Base-by-base conservation (phyloP, 2,888 invertebrate species). In the Eupsilia transversa region DNA sequence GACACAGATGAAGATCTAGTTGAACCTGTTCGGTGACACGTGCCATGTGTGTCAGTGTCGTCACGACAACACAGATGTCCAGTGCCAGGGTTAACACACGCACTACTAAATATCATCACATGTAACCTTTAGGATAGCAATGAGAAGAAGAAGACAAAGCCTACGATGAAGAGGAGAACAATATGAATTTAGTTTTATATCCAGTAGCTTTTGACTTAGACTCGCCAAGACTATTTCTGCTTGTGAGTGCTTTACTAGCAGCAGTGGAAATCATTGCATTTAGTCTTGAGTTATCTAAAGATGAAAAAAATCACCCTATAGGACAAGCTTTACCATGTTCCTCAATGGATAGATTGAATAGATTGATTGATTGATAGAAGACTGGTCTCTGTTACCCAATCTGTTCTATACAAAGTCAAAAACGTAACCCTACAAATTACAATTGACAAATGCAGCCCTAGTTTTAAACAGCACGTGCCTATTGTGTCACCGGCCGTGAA, bases 21-120 rank as follows among this genome's bases (percentile, higher is more conserved):
- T 81, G 76, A 74, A 85, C 87, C 77, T 79, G 86, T 80, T 84
- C 69, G 17, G 63, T 72, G 74, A 79, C 72, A 75, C 30, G 77
- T 75, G 49, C 54, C 67, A 89, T 85, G 84, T 90, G 74, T 89
- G 90, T 90, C 90, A 90, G 86, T 90, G 90, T 85, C 88, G 86
- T 85, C 87, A 88, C 77, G 80, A 74, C 57, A 52, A 66, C 54
- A 43, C 35, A 57, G 63, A 68, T 83, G 60, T 43, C 68, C 71
- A 61, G 63, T 63, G 65, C 68, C 83, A 87, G 79, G 87, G 84
- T 67, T 86, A 80, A 56, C 74, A 70, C 61, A 46, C 27, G 6
- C 35, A 41, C 27, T 60, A 5, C 10, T 33, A 30, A 35, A 20
- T 59, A 3, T 59, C 46, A 46, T 17, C 23, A 57, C 57, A 23